These are phyloP conservation scores for Dugesia japonica DNA, from an alignment of 2,888 invertebrate species.

Conservation along the genomic window DNA sequence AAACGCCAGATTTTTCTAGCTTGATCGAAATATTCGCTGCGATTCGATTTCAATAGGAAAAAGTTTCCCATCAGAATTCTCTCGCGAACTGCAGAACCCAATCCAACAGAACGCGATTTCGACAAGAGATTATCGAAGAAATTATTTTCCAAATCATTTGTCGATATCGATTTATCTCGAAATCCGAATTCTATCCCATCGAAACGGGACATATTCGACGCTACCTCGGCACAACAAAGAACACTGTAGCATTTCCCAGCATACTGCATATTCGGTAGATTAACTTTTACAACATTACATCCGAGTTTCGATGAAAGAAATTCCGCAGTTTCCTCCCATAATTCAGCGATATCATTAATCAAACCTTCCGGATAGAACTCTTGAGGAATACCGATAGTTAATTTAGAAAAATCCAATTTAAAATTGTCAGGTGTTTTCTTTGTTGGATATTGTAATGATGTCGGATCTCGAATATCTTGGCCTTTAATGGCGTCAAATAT, in stretches of 20 bases:
- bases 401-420: background rate
- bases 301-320: conserved; percentile 56
- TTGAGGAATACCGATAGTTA: conserved; percentile 40
- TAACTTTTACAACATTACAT: conserved; percentile 52
- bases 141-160: background rate
- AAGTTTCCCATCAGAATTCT: conserved; percentile 87
- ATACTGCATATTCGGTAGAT: conserved; percentile 70
- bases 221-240: conserved; percentile 63
- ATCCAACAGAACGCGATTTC: conserved; percentile 63
- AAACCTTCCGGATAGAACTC: conserved; percentile 69
- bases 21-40: conserved; percentile 71
- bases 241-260: conserved; percentile 78
- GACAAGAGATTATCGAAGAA: conserved; percentile 57
- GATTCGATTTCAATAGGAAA: conserved; percentile 61
- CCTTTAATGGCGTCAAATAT: conserved; percentile 66
- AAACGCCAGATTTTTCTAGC: conserved; percentile 72
- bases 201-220: conserved; percentile 92
- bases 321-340: conserved; percentile 64
- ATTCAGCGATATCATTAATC: conserved; percentile 58
- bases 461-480: conserved; percentile 67
- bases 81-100: conserved; percentile 75
- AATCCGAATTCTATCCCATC: conserved; percentile 76
- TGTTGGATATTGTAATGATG: conserved; percentile 48
- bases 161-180: conserved; percentile 21
- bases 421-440: background rate